Conservation (phyloP, 2,888 invertebrate genomes). For the Frankliniella intonsa region DNA sequence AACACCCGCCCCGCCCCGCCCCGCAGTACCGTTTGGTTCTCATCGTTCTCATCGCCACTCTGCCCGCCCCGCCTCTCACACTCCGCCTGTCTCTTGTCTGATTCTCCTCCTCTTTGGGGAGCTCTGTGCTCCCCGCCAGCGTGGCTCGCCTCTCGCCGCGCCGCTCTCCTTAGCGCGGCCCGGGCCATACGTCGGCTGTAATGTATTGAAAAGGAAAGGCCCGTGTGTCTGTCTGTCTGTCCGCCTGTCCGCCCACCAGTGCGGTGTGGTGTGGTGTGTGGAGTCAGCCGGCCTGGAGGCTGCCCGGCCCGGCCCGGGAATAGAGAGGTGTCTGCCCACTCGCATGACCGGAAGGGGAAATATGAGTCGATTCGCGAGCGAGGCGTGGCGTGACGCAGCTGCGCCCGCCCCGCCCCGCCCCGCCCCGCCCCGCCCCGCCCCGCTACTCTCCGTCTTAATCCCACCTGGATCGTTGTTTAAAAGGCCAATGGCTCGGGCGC, state of each 20-base stretch:
- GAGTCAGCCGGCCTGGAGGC: neutral
- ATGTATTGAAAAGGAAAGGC: too few species aligned
- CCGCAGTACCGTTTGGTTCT: too few species aligned
- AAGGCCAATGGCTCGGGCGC: neutral
- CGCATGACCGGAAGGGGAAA: slow-evolving; percentile 13
- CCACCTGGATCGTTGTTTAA: neutral
- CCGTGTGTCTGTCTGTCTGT: neutral
- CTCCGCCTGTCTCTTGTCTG: too few species aligned
- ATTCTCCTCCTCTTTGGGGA: too few species aligned
- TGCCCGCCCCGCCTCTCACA: too few species aligned
- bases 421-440: neutral
- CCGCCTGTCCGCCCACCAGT: neutral
- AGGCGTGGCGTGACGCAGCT: neutral
- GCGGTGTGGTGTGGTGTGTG: neutral
- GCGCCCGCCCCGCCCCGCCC: neutral
- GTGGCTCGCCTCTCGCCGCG: too few species aligned
- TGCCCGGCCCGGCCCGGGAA: too few species aligned
- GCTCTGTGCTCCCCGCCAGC: too few species aligned
- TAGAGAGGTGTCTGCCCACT: neutral
- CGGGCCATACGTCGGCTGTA: too few species aligned
- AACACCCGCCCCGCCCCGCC: too few species aligned
- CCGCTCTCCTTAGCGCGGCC: too few species aligned
- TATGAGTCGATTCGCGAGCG: neutral
- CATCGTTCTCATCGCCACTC: too few species aligned
- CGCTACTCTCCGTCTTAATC: neutral